Percentiles rank a stretch among this genome's conserved stretches.
Conservation (phyloP, 2,113 vertebrate genomes). For the Periophthalmodon schlosseri region DNA sequence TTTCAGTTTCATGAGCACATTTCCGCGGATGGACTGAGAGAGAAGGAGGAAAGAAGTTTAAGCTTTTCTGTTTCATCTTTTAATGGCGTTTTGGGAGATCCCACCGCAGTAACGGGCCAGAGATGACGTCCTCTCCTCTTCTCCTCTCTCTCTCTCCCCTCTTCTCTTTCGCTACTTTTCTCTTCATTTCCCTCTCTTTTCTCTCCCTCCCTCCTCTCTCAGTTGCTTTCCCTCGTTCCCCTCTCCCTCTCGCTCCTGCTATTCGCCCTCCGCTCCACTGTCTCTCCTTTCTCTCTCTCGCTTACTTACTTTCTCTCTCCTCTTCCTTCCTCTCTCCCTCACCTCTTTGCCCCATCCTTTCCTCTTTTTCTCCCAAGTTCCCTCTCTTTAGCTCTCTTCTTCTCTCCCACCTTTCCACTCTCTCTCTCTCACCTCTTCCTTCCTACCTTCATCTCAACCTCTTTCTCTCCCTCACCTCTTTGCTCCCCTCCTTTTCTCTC, state of each 20-base stretch:
- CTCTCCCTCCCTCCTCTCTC: not conserved
- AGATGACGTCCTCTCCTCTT: slow-evolving; percentile 66
- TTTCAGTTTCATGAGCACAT: not conserved
- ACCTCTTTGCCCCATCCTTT: not conserved
- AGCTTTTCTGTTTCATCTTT: slow-evolving; percentile 48
- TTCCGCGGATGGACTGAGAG: slow-evolving; percentile 19
- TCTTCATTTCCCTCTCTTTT: no score
- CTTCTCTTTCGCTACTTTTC: no score
- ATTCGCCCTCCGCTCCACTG: no score
- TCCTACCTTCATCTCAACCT: no score
- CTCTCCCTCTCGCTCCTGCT: not conserved
- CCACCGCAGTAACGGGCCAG: slow-evolving; percentile 64
- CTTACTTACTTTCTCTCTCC: no score
- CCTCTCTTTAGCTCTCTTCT: no score
- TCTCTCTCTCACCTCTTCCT: not conserved
- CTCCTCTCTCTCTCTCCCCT: slow-evolving; percentile 29
- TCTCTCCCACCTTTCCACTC: not conserved
- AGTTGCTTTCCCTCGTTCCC: no score
- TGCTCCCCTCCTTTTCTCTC: no score
- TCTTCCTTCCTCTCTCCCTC: not conserved
- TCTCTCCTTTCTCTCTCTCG: not conserved
- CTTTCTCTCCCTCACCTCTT: slow-evolving; percentile 21
- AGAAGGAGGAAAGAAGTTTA: slow-evolving; percentile 53
- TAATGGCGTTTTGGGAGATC: slow-evolving; percentile 66
- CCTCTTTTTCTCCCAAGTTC: no score